Percentiles rank a stretch among this genome's conserved stretches.
Evolutionary conservation across 2,888 invertebrate genomes (phyloP).

Genomic region (Fabriciana adippe): DNA sequence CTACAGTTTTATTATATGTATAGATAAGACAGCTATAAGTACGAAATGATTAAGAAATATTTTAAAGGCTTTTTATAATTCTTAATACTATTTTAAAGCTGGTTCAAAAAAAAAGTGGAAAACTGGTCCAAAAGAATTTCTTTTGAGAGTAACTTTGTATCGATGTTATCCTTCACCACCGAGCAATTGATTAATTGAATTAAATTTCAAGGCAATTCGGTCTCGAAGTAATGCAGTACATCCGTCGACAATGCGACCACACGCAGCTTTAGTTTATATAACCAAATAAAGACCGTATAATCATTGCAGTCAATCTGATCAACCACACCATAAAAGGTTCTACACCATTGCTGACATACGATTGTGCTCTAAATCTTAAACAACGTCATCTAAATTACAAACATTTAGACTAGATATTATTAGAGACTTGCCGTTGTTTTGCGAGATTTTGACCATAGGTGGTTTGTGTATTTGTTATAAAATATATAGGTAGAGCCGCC

Average conservation of each 20-base stretch:
- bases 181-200: constrained; percentile 35
- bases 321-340: constrained; percentile 31
- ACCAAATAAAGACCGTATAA: constrained; percentile 35
- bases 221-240: constrained; percentile 31
- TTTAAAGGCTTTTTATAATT: too few relatives aligned
- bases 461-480: too few relatives aligned
- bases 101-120: too few relatives aligned
- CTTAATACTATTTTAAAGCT: too few relatives aligned
- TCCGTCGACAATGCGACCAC: constrained; percentile 35
- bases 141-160: constrained; percentile 14
- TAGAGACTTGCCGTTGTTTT: not conserved
- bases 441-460: not conserved
- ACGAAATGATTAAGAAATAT: too few relatives aligned
- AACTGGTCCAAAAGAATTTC: not conserved
- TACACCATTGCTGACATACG: constrained; percentile 23
- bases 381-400: not conserved
- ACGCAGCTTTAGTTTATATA: constrained; percentile 33
- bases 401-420: constrained; percentile 3
- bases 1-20: too few relatives aligned
- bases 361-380: constrained; percentile 22
- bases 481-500: too few relatives aligned
- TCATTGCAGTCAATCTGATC: constrained; percentile 27
- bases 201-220: constrained; percentile 33
- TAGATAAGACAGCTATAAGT: too few relatives aligned
- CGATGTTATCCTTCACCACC: constrained; percentile 31